Conservation (phyloP, 2,888 invertebrate species). For the Hylaea fasciaria region DNA sequence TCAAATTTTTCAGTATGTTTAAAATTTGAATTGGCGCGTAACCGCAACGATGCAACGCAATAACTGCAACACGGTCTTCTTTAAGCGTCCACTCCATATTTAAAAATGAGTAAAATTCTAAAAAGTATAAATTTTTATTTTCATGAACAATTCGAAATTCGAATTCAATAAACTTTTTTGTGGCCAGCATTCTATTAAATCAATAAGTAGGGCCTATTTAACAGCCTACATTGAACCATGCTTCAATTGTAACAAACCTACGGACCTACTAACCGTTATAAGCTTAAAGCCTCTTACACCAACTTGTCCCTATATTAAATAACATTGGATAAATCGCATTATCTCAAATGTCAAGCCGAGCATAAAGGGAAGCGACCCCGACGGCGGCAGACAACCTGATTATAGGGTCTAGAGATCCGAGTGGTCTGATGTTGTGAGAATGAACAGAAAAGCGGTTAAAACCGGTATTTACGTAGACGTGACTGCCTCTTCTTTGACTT, state of each 20-base stretch:
- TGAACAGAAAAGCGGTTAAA: conserved; percentile 2
- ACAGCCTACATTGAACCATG: too few species aligned
- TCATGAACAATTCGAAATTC: too few species aligned
- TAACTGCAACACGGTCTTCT: too few species aligned
- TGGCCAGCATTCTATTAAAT: not conserved
- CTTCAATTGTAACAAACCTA: too few species aligned
- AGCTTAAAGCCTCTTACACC: conserved; percentile 3
- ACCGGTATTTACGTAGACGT: conserved; percentile 2
- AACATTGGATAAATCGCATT: conserved; percentile 29
- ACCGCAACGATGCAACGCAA: too few species aligned
- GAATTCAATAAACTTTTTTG: too few species aligned
- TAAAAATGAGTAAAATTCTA: too few species aligned
- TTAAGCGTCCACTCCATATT: too few species aligned
- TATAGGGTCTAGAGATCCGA: conserved; percentile 22
- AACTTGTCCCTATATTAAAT: conserved; percentile 22
- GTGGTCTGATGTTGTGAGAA: conserved; percentile 1
- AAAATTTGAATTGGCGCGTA: too few species aligned
- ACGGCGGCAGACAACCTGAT: conserved; percentile 26
- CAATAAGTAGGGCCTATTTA: not conserved
- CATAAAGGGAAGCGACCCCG: conserved; percentile 16
- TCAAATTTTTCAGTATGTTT: too few species aligned
- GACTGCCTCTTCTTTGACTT: too few species aligned
- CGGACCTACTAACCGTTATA: not conserved
- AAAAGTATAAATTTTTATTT: too few species aligned
- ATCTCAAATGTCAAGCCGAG: conserved; percentile 23